These are phyloP conservation scores for Orthosia gothica DNA, from an alignment of 2,888 invertebrate genomes.

Conservation along the genomic window DNA sequence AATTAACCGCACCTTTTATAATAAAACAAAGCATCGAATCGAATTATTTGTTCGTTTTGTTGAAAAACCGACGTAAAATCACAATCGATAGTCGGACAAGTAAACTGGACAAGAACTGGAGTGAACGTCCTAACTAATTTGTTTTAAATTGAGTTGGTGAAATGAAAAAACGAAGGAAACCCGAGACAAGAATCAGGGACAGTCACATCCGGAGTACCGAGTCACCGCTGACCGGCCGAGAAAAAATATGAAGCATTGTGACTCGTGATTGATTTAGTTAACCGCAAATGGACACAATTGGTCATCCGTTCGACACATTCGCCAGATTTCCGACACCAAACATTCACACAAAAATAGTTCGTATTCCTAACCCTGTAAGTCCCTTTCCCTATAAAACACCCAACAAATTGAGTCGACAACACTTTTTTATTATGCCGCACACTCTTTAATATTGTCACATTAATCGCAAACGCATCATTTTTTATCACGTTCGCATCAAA, in stretches of 20 bases:
- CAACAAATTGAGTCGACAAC: slow-evolving; percentile 63
- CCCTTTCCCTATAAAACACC: slow-evolving; percentile 1
- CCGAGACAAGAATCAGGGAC: slow-evolving; percentile 66
- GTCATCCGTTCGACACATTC: slow-evolving; percentile 71
- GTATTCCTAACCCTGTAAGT: slow-evolving; percentile 11
- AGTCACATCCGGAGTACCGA: slow-evolving; percentile 82
- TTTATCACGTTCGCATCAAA: slow-evolving; percentile 75
- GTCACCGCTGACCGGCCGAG: slow-evolving; percentile 69
- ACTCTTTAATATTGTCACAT: slow-evolving; percentile 78
- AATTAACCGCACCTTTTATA: slow-evolving; percentile 78
- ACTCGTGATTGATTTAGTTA: slow-evolving; percentile 78
- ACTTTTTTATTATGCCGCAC: slow-evolving; percentile 68
- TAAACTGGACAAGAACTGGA: slow-evolving; percentile 74
- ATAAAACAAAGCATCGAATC: slow-evolving; percentile 69
- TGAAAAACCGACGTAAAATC: slow-evolving; percentile 66
- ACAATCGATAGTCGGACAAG: slow-evolving; percentile 62
- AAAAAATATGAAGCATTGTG: slow-evolving; percentile 70
- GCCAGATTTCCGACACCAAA: slow-evolving; percentile 30
- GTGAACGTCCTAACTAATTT: slow-evolving; percentile 83
- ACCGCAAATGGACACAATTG: slow-evolving; percentile 80
- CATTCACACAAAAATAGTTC: slow-evolving; percentile 40
- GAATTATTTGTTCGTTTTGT: slow-evolving; percentile 72
- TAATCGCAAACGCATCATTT: slow-evolving; percentile 74
- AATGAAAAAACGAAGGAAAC: slow-evolving; percentile 77
- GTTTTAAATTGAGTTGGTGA: slow-evolving; percentile 83